Base-by-base conservation (phyloP, 1,140 invertebrate genomes). In the Arion vulgaris region DNA sequence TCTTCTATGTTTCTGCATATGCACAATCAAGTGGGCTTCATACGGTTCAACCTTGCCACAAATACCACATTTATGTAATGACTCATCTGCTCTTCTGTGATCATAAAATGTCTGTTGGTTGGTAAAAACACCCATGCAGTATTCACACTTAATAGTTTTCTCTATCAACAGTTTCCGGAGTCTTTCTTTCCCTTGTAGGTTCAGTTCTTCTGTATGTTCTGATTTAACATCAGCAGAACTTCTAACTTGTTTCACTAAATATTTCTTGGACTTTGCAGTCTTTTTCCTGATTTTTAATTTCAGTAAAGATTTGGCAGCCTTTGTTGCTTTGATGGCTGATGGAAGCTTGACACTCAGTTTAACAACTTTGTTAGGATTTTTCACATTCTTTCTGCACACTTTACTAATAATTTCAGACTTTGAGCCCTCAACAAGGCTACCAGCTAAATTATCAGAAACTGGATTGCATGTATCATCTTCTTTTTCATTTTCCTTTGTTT, bases 21-120 rank as follows among this genome's bases (percentile, higher is more conserved):
- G 80, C 5, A 81, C 80, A 51, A 81, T 81, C 11, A 81, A 32
- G 32, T 81, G 45, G 7, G 80, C 80, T 39, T 73, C 71, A 74
- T 68, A 81, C 0, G 71, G 80, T 49, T 81, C 71, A 7, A 39
- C 51, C 34, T 81, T 81, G 28, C 80, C 80, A 81, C 80, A 81
- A n/a, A 72, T 49, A 38, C 26, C 32, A 81, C 80, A 81, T 28
- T 4, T 32, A 36, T 73, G 71, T 45, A 5, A 38, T 13, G 69
- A 73, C 41, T 62, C 80, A 26, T 73, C 71, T 73, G 69, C 49
- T 28, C 71, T 72, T 69, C 80, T 4, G 32, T 81, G 80, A 36
- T 81, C 45, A 74, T 73, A 81, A 57, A 53, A 81, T 15, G 38
- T 28, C 34, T 36, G 41, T 71, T 73, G 69, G 39, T n/a, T 73